A percentile compares a stretch with the other conserved stretches of the same genome.
Conservation (phyloP, 2,113 vertebrate species). For the Mormyrus iriodes region DNA sequence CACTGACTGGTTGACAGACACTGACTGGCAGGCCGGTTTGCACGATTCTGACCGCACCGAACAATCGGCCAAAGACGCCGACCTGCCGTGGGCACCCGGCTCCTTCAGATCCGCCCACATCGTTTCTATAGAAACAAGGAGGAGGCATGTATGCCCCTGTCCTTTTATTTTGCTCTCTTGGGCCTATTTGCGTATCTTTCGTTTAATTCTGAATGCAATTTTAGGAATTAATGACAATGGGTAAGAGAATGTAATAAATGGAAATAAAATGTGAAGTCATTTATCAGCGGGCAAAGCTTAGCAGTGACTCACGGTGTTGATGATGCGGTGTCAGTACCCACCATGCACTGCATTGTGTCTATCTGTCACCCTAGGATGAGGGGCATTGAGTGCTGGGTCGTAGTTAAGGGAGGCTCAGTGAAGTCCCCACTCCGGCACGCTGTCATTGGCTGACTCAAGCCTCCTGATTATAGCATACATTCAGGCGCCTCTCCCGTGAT, state of each 20-base stretch:
- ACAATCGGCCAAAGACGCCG: background rate
- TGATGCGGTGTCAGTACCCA: background rate
- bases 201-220: background rate
- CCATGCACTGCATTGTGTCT: background rate
- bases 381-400: background rate
- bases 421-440: background rate
- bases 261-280: background rate
- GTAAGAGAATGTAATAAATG: background rate
- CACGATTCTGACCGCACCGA: background rate
- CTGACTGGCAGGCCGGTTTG: background rate
- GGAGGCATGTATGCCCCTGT: background rate
- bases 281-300: background rate
- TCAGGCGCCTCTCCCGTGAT: background rate
- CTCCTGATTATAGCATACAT: background rate
- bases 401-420: background rate
- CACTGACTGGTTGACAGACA: background rate
- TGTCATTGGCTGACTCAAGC: background rate
- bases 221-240: background rate
- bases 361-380: background rate
- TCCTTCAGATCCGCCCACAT: background rate
- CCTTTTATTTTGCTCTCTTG: background rate
- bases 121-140: background rate
- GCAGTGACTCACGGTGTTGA: background rate
- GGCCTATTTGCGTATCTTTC: background rate
- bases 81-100: background rate